Conservation (phyloP, 2,113 vertebrate species). For the Cyprinus carpio region DNA sequence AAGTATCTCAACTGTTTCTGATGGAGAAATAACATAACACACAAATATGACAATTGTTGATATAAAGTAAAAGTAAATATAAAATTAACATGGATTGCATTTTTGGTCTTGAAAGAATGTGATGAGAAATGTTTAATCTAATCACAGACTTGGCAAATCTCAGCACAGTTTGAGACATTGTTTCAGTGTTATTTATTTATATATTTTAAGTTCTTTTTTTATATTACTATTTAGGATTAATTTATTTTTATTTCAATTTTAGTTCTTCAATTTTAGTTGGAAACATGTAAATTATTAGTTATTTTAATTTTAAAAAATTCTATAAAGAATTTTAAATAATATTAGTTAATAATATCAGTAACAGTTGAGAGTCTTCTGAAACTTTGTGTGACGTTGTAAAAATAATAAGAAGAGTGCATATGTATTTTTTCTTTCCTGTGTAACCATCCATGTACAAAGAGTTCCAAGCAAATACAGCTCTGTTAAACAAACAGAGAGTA, state of each 20-base stretch:
- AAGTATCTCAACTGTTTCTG: background rate
- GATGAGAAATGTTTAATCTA: background rate
- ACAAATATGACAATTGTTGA: background rate
- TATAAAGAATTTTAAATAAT: background rate
- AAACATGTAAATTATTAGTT: background rate
- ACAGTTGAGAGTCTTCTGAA: background rate
- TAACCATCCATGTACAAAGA: background rate
- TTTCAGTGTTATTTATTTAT: no score
- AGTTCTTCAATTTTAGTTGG: background rate
- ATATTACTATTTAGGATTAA: no score
- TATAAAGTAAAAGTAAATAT: background rate
- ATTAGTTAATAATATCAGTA: no score
- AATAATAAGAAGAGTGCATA: background rate
- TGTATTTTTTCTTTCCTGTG: background rate
- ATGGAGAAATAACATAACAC: background rate
- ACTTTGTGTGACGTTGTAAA: background rate
- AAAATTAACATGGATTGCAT: background rate
- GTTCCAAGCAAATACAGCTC: constrained; percentile 1
- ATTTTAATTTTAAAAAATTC: background rate
- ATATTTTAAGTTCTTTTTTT: no score
- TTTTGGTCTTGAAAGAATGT: no score
- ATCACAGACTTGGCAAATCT: background rate
- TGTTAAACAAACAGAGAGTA: background rate
- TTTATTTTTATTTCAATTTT: no score
- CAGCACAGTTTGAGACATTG: background rate